Base-by-base conservation (phyloP, 2,113 vertebrate species). In the Saccopteryx bilineata region DNA sequence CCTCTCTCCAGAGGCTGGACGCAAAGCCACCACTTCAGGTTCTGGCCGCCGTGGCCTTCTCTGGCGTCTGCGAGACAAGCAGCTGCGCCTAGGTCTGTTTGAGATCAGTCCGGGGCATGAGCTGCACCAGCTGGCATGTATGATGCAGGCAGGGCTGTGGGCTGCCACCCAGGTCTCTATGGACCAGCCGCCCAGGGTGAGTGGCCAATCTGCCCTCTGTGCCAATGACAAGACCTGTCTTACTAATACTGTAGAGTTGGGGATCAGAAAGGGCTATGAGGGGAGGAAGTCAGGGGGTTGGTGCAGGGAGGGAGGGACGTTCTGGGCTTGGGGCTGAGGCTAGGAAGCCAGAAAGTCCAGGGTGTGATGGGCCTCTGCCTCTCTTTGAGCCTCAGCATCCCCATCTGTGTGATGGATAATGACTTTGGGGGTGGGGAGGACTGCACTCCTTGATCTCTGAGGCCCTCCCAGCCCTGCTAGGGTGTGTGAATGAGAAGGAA, bases 71-170 rank as follows among this genome's bases (percentile, higher is more conserved):
- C 97, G 98, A 78, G 98, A 99, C 83, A 98, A 98, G 90, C 99
- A 99, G 98, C 98, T 98, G 28, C 98, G 99, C n/a, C 93, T 99
- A 33, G 99, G 99, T 26, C 96, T 99, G 89, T 99, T 99, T 97
- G 99, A 99, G 97, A 99, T 99, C 3, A 98, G 98, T 80, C 97
- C 98, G 6, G 97, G 98, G 33, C 99, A 99, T 0, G 98, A 99
- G 95, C 98, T 99, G 91, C 99, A 99, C 93, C 39, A 65, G 31
- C 96, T 99, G 84, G 99, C 98, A 1, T 98, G 98, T 78, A 99
- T 99, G 98, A 99, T 99, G 98, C 99, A 99, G 97, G 98, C 99
- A 58, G 99, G 99, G 9, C 97, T 99, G 76, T 97, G 97, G 66
- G 98, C 98, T 9, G 99, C 99, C 68, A 97, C 98, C n/a, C 99